These are phyloP conservation scores for Mobula birostris DNA, from an alignment of 2,113 vertebrate species.

Conservation along the genomic window DNA sequence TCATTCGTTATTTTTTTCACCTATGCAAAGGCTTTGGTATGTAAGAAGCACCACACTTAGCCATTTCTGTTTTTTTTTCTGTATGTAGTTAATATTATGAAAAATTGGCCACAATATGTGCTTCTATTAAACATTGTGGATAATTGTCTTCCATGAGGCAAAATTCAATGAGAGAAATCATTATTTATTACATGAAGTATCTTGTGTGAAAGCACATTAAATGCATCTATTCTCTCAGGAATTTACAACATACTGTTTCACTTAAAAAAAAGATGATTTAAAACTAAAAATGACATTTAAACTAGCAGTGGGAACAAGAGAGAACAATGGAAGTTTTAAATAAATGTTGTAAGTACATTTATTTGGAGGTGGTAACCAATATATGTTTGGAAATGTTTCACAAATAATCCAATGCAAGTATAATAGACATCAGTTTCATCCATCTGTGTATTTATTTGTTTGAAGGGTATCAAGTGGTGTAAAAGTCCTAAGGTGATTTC, in stretches of 20 bases:
- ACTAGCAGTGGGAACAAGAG: not conserved
- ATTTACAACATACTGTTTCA: not conserved
- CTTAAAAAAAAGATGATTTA: conserved; percentile 10
- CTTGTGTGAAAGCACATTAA: not conserved
- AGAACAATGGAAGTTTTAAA: not conserved
- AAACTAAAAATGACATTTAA: conserved; percentile 13
- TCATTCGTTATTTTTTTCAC: not conserved
- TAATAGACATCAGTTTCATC: not conserved
- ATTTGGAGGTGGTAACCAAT: not conserved
- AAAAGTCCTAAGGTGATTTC: not conserved
- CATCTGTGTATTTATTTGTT: not conserved
- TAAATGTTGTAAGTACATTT: not conserved
- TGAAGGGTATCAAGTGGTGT: not conserved
- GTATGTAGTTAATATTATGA: not conserved
- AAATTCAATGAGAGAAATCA: not conserved
- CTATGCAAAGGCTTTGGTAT: no score
- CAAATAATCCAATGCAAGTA: not conserved
- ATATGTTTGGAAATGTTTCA: not conserved
- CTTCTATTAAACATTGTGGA: not conserved
- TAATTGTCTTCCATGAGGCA: not conserved
- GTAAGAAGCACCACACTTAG: not conserved
- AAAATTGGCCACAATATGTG: not conserved
- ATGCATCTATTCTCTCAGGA: not conserved
- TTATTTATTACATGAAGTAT: not conserved
- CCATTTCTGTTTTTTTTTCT: not conserved